Evolutionary conservation across 2,113 vertebrate genomes (phyloP).

Genomic region (Esox niger): DNA sequence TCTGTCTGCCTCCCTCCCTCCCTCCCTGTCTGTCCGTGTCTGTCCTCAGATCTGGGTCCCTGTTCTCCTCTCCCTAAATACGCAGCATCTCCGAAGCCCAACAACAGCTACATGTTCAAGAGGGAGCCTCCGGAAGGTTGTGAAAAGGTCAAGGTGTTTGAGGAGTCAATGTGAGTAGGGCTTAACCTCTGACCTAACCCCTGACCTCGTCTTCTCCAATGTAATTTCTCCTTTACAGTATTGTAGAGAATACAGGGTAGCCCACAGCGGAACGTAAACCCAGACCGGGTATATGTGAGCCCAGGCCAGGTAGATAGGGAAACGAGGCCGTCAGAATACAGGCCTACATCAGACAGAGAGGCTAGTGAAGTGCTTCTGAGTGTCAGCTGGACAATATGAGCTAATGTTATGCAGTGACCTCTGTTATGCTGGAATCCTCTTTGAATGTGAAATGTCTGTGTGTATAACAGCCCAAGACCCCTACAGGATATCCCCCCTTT

Average conservation of each 20-base stretch:
- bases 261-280: too few species aligned
- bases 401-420: too few species aligned
- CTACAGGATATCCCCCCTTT: constrained; percentile 92
- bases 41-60: constrained; percentile 85
- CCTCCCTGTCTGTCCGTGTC: constrained; percentile 16
- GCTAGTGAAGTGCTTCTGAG: too few species aligned
- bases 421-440: too few species aligned
- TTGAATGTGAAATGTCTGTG: too few species aligned
- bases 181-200: neutral
- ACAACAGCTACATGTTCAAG: constrained; percentile 99
- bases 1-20: neutral
- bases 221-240: too few species aligned
- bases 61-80: constrained; percentile 97
- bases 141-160: constrained; percentile 93
- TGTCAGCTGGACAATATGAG: too few species aligned
- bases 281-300: too few species aligned
- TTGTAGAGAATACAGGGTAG: neutral
- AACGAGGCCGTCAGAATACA: too few species aligned
- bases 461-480: constrained; percentile 80
- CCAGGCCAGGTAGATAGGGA: too few species aligned
- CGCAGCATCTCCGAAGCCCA: constrained; percentile 95
- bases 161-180: constrained; percentile 91
- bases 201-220: neutral
- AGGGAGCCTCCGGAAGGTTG: constrained; percentile 97
- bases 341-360: too few species aligned